Evolutionary conservation across 2,113 vertebrate species (phyloP), one percentile per base, ranked within the genome.

Genomic region (Colius striatus): DNA sequence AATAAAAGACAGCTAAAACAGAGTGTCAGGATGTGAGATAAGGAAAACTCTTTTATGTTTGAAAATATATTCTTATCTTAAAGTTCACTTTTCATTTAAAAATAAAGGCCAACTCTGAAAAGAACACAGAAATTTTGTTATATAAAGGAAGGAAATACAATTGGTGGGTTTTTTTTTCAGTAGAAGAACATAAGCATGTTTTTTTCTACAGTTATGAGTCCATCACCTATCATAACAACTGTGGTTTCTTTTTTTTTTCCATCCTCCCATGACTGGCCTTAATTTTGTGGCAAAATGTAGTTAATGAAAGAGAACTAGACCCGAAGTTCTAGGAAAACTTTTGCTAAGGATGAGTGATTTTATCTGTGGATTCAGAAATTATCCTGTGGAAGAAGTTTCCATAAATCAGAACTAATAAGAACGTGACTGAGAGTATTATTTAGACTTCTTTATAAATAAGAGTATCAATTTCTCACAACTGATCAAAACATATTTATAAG

Each of bases 41-140:
- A 95, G 82, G 32, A 86, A 95, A 91, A 87, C 16, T 29, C 58
- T 95, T 97, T 96, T 55, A 91, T 83, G 82, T 95, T 70, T 80
- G 71, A 92, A 94, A 95, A 80, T 67, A 90, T 10, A 85, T 2
- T 5, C 32, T 96, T 95, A 86, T 94, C 91, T 90, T 60, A 73
- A 73, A 82, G 38, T 73, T 80, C 30, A 51, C 63, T 77, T 82
- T 88, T 71, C n/a, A 61, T 92, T 91, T 71, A 67, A 95, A 89
- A 96, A 92, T 71, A 70, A 73, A 60, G 23, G 23, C 11, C 38
- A 66, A 7, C 6, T 83, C 60, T 74, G 63, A 70, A 71, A 91
- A 79, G 29, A 74, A 34, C 20, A 86, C 86, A 62, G 16, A 81
- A 21, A 82, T 91, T 89, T 63, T 92, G 48, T 89, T 92, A 68